These are phyloP conservation scores for Meteorus cinctellus DNA, from an alignment of 2,888 invertebrate species.

Conservation along the genomic window DNA sequence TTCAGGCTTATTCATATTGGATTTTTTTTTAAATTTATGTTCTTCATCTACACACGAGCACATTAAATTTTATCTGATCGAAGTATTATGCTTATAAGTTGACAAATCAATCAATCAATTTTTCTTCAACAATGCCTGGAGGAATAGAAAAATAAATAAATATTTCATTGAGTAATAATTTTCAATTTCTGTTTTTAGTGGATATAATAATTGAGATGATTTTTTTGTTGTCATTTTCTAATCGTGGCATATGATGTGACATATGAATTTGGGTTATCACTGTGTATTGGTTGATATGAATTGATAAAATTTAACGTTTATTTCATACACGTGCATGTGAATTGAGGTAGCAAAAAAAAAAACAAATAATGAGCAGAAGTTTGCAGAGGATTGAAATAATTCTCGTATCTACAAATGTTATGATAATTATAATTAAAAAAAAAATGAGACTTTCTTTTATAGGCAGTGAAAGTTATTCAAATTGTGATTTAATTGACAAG, in stretches of 20 bases:
- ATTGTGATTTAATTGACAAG: too few relatives aligned
- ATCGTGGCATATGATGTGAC: neutral
- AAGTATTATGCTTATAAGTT: constrained; percentile 29
- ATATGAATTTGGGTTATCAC: neutral
- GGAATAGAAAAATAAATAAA: neutral
- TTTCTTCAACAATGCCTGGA: neutral
- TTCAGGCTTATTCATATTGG: constrained; percentile 6
- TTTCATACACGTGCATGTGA: neutral
- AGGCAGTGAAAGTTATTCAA: too few relatives aligned
- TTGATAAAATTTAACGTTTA: neutral
- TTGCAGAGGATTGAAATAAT: too few relatives aligned
- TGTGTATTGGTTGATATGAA: constrained; percentile 8
- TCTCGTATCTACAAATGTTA: too few relatives aligned
- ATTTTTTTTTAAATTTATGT: neutral
- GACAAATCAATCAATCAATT: constrained; percentile 34
- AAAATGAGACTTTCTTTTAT: too few relatives aligned
- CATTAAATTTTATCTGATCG: constrained; percentile 28
- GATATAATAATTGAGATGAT: neutral
- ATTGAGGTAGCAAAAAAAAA: neutral
- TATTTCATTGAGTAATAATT: neutral
- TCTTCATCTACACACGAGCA: constrained; percentile 10
- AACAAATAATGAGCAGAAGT: too few relatives aligned
- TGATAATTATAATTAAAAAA: too few relatives aligned
- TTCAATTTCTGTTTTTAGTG: neutral
- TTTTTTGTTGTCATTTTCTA: neutral